Evolutionary conservation across 1,140 invertebrate species (phyloP).

Genomic region (Bursaphelenchus mucronatus): DNA sequence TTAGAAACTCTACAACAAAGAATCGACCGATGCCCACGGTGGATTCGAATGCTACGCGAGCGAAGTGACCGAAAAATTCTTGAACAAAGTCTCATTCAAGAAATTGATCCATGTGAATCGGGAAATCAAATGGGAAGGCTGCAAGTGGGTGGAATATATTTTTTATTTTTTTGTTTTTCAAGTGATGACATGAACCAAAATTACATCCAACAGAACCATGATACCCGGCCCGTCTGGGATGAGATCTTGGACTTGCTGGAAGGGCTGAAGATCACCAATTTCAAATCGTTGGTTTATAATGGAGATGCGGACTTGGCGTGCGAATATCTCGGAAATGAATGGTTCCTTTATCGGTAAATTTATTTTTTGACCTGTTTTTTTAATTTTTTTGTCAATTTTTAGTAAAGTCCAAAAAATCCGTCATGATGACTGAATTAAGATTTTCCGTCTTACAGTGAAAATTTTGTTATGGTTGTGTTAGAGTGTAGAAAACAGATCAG

Average conservation of each 20-base stretch:
- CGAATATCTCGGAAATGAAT: conserved; percentile 65
- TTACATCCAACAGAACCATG: conserved; percentile 26
- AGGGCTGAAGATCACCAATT: conserved; percentile 3
- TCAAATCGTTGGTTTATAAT: conserved; percentile 63
- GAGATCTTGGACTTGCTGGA: conserved; percentile 13
- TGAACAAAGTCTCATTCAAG: conserved; percentile 60
- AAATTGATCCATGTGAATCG: conserved; percentile 61
- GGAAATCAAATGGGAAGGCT: neutral
- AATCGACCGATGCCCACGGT: conserved; percentile 22
- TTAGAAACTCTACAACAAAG: conserved; percentile 18
- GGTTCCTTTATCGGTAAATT: conserved; percentile 60
- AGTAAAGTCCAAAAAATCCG: neutral
- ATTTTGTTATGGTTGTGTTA: no score
- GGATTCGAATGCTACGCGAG: conserved; percentile 61
- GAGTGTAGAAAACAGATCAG: no score
- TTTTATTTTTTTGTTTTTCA: conserved; percentile 3
- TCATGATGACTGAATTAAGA: neutral
- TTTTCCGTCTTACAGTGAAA: no score
- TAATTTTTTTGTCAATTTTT: neutral
- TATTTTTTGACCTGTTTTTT: no score
- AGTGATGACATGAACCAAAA: conserved; percentile 24
- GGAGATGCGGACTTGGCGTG: conserved; percentile 66
- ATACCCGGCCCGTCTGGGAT: conserved; percentile 24
- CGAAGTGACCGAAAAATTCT: conserved; percentile 51
- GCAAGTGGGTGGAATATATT: conserved; percentile 12